Base-by-base conservation (phyloP, 2,888 invertebrate genomes). In the Lasioglossum malachurum region DNA sequence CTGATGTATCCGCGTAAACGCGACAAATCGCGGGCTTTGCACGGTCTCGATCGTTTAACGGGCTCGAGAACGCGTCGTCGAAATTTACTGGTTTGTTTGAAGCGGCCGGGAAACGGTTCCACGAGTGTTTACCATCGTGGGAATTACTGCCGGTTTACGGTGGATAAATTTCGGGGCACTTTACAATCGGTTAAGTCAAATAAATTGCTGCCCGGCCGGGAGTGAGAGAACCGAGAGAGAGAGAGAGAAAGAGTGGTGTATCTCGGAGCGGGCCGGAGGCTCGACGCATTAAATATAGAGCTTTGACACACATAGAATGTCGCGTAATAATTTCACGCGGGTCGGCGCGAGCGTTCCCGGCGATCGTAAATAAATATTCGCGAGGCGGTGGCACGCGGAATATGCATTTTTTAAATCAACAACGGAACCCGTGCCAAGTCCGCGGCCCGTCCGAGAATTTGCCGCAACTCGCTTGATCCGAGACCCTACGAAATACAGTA, bases 211-310 rank as follows among this genome's bases (percentile, higher is more conserved):
- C 76, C 14, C 16, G 60, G 49, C 2, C 7, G 23, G 49, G 53
- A 53, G 23, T 10, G 8, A 53, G 53, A 53, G 53, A 53, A 53
- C 8, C 49, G 23, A 23, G 49, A 8, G 2, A 23, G 27, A 60
- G 27, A 14, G 60, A 60, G 14, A 60, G 14, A 46, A 46, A 46
- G 46, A 4, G 14, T 27, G 27, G 14, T 31, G 27, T 60, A 31
- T 60, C 60, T 31, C 75, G 82, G 19, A 31, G 78, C 80, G 73
- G 64, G 60, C 44, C 46, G 14, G 19, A 46, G 67, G 44, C 38
- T 41, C 72, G 16, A 19, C n/a, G 72, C 64, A 86, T 87, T 87
- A 86, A 87, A 86, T 86, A 86, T 83, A 86, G 86, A 87, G 83
- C 82, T 78, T 83, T 87, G 83, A 86, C 83, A 79, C 75, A 76